Evolutionary conservation across 2,113 vertebrate genomes (phyloP).

Genomic region (Bufo bufo): DNA sequence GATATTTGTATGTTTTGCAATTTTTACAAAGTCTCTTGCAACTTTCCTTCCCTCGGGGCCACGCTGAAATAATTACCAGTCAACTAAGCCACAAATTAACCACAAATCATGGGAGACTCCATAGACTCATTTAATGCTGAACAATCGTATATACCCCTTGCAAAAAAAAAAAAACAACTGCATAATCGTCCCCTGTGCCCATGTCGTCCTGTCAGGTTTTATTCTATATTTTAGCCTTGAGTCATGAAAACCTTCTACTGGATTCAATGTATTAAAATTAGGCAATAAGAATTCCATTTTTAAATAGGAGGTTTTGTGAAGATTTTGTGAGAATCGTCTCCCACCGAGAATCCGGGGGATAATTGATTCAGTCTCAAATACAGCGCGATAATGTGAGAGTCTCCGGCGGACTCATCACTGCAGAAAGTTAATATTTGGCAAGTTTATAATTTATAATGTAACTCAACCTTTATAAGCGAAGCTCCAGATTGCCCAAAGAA

Average conservation of each 20-base stretch:
- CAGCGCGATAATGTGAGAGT: neutral
- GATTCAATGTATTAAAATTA: slow-evolving; percentile 9
- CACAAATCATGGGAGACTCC: no score
- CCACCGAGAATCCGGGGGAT: neutral
- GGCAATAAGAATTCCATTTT: slow-evolving; percentile 3
- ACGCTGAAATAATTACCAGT: no score
- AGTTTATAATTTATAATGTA: neutral
- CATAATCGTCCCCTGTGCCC: neutral
- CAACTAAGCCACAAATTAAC: no score
- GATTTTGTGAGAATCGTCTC: neutral
- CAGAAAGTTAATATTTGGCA: neutral
- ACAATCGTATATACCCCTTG: no score
- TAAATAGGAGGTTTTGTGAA: neutral
- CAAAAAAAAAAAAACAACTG: no score
- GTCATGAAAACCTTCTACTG: neutral
- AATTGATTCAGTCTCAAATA: neutral
- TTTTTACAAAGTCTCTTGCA: no score
- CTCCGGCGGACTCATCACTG: neutral
- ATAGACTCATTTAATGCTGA: no score
- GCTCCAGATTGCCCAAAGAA: neutral
- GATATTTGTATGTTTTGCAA: no score
- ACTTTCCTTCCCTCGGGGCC: no score
- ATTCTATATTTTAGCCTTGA: neutral
- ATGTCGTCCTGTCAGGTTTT: neutral
- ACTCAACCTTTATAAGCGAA: neutral